A percentile compares a stretch with the other conserved stretches of the same genome.
Conservation (phyloP, 2,113 vertebrate species). For the Calypte anna region DNA sequence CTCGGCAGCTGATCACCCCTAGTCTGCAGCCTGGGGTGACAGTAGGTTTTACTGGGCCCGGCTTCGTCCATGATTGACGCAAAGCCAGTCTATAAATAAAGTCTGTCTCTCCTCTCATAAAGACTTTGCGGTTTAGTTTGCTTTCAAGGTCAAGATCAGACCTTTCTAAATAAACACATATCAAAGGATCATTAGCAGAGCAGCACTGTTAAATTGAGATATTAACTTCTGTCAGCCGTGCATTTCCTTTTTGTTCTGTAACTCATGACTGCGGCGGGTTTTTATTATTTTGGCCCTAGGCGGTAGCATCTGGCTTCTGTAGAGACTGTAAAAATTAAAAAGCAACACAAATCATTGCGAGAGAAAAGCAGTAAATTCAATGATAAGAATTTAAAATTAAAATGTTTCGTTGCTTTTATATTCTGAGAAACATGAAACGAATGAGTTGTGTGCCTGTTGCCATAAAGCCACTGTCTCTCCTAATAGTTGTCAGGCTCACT, state of each 20-base stretch:
- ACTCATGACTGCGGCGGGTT: slow-evolving; percentile 77
- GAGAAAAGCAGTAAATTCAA: slow-evolving; percentile 84
- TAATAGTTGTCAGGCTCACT: slow-evolving; percentile 61
- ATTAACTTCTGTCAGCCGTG: slow-evolving; percentile 83
- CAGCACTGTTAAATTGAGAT: slow-evolving; percentile 88
- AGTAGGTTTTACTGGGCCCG: neutral
- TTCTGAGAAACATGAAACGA: slow-evolving; percentile 72
- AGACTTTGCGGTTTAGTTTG: slow-evolving; percentile 85
- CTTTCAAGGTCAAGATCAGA: slow-evolving; percentile 92
- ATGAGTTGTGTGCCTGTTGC: slow-evolving; percentile 75
- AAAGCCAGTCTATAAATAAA: slow-evolving; percentile 94
- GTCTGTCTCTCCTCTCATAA: slow-evolving; percentile 84
- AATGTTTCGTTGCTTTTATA: slow-evolving; percentile 80
- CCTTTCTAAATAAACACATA: slow-evolving; percentile 87
- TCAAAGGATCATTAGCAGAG: slow-evolving; percentile 86
- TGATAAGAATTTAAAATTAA: slow-evolving; percentile 87
- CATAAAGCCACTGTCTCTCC: slow-evolving; percentile 69
- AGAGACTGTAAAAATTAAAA: slow-evolving; percentile 88
- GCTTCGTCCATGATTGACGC: slow-evolving; percentile 81
- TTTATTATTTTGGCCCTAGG: slow-evolving; percentile 85
- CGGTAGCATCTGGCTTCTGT: slow-evolving; percentile 85
- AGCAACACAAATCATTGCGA: slow-evolving; percentile 84
- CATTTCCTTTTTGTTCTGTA: slow-evolving; percentile 77
- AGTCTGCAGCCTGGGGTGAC: too few species aligned
- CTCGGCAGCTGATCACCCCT: neutral